A percentile compares a stretch with the other conserved stretches of the same genome.
These are phyloP conservation scores for Micromussa lordhowensis DNA, from an alignment of 92 coral and sea anemone genomes.

Conservation along the genomic window DNA sequence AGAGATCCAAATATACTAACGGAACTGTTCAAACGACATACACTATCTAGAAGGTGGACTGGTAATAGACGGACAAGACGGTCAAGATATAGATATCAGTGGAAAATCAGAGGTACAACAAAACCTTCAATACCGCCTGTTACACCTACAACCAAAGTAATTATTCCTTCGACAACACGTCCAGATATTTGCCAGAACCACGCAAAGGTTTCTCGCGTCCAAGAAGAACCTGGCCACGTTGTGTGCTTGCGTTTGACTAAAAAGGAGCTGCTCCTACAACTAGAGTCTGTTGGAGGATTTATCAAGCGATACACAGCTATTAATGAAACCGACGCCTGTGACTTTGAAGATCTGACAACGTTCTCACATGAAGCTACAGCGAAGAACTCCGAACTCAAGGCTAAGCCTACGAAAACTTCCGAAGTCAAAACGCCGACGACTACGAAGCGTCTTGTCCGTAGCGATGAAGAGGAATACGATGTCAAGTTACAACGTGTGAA, in stretches of 20 bases:
- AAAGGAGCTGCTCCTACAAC: constrained; percentile 22
- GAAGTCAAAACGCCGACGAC: background rate
- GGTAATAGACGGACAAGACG: background rate
- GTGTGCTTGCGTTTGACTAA: constrained; percentile 19
- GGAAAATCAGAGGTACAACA: constrained; percentile 1
- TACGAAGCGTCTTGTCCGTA: background rate
- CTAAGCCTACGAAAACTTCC: constrained; percentile 13
- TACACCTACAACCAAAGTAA: background rate
- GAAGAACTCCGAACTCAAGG: background rate
- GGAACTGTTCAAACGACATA: background rate
- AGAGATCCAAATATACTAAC: background rate
- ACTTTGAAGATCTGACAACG: constrained; percentile 46
- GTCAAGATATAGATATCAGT: background rate
- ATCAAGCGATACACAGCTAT: constrained; percentile 48
- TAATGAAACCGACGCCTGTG: constrained; percentile 31
- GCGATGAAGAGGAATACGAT: background rate
- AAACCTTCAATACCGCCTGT: background rate
- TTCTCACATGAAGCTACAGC: background rate
- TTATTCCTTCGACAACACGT: background rate
- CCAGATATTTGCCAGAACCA: constrained; percentile 14
- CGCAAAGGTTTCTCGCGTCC: constrained; percentile 3
- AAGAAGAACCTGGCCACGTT: constrained; percentile 16
- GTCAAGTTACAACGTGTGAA: background rate
- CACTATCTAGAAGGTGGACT: background rate
- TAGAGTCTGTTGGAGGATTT: constrained; percentile 43